A percentile compares a stretch with the other conserved stretches of the same genome.
Evolutionary conservation across 2,113 vertebrate species (phyloP).

Genomic region (Amblyopsis rosae): DNA sequence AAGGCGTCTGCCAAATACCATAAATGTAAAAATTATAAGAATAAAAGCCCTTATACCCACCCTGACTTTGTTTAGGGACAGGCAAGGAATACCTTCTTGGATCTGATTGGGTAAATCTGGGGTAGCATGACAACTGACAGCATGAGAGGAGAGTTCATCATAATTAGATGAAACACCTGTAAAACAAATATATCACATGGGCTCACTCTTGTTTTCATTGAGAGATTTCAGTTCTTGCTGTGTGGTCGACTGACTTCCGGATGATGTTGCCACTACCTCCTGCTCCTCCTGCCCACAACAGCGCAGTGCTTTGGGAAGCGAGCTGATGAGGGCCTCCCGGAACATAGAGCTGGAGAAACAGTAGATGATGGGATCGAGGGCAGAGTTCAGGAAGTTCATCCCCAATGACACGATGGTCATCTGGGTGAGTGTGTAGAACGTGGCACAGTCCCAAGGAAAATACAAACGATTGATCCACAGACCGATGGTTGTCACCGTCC

Average conservation of each 20-base stretch:
- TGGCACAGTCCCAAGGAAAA: slow-evolving; percentile 34
- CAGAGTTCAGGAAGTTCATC: slow-evolving; percentile 75
- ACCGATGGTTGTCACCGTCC: slow-evolving; percentile 60
- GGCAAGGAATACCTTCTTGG: no score
- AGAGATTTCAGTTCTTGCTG: slow-evolving; percentile 51
- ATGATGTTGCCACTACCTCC: background rate
- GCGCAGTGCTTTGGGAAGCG: slow-evolving; percentile 26
- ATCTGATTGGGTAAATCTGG: no score
- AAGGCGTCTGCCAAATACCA: no score
- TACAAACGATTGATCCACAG: slow-evolving; percentile 33
- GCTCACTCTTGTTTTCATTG: background rate
- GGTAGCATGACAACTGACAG: no score
- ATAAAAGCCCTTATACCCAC: no score
- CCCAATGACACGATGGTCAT: slow-evolving; percentile 70
- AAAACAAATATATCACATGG: background rate
- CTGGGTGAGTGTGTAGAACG: slow-evolving; percentile 56
- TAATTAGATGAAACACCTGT: background rate
- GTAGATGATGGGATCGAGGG: slow-evolving; percentile 74
- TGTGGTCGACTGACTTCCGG: slow-evolving; percentile 33
- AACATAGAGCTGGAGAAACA: slow-evolving; percentile 73
- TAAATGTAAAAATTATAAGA: no score
- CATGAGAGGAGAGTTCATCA: background rate
- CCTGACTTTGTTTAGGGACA: no score
- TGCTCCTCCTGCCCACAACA: background rate
- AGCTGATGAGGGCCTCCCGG: slow-evolving; percentile 54